Base-by-base conservation (phyloP, 2,113 vertebrate species). In the Poeciliopsis turrubarensis region DNA sequence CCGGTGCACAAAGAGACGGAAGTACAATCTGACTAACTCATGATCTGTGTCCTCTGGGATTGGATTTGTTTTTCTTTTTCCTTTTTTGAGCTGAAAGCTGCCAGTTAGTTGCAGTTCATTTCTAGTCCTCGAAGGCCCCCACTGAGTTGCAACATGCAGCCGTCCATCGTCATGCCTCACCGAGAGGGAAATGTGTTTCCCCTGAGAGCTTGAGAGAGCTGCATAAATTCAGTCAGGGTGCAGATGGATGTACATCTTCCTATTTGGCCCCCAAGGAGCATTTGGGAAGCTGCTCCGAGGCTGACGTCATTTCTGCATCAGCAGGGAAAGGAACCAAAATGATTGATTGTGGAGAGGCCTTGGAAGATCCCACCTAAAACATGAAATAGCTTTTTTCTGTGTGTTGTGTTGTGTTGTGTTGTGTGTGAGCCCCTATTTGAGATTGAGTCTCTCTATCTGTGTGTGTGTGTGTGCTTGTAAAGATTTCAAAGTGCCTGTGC, bases 21-120 rank as follows among this genome's bases (percentile, higher is more conserved):
- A 65, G 84, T 73, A 79, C 70, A 72, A 67, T 63, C 79, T 76
- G 47, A 82, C 54, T 82, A 70, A 86, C 72, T 86, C 71, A 85
- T 80, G 79, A 72, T 47, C 41, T 78, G 72, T 87, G 68, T 77
- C 79, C 74, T 79, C 68, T 70, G 29, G 17, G 37, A 72, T 39
- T 0, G 15, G 66, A 51, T 30, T 27, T 62, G n/a, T 60, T 60
- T 60, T 32, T 73, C 22, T 64, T 5, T 29, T 4, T 34, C 11
- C 0, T 57, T 54, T 41, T 54, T 66, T 78, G 7, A 32, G 68
- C 31, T 2, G 0, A 81, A 69, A 73, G 75, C 57, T 76, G 75
- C 79, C 76, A 67, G 74, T 60, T 75, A 69, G 66, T 73, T 61
- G 65, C 19, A 0, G 64, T 41, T 61, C 26, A 71, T 67, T 64